phyloP scores from a whole-genome alignment of 1,140 invertebrate species.

The Papilio polyxenes region DNA sequence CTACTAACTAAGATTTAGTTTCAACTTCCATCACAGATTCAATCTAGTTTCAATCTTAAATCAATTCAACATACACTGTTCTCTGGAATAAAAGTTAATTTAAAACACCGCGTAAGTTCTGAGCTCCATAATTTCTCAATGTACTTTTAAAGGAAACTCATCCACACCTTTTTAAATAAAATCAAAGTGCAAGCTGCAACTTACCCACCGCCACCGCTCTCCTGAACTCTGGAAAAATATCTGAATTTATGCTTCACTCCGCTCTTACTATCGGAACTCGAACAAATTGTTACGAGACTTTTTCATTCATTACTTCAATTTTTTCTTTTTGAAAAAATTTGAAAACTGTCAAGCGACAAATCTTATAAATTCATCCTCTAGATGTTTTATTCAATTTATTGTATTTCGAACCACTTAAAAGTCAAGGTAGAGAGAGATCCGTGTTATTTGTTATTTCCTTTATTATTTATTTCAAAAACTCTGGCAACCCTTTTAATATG shows the following conservation, averaged over 20 bases:
- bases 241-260: constrained; percentile 29
- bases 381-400: no score
- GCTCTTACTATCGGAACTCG: constrained; percentile 21
- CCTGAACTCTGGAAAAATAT: constrained; percentile 63
- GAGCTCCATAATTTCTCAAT: constrained; percentile 48
- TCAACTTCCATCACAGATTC: background rate
- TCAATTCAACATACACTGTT: background rate
- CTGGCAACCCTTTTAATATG: background rate
- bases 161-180: constrained; percentile 65
- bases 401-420: background rate
- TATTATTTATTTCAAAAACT: background rate
- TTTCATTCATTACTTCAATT: no score
- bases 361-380: no score
- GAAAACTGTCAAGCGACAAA: background rate
- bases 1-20: background rate
- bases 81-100: background rate
- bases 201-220: constrained; percentile 44
- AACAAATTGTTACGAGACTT: no score
- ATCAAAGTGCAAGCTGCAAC: constrained; percentile 58
- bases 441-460: background rate
- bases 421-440: no score
- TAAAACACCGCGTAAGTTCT: background rate
- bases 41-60: background rate
- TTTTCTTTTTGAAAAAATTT: no score
- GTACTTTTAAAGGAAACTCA: constrained; percentile 52